Conservation (phyloP, 2,888 invertebrate species). For the Busseola fusca region DNA sequence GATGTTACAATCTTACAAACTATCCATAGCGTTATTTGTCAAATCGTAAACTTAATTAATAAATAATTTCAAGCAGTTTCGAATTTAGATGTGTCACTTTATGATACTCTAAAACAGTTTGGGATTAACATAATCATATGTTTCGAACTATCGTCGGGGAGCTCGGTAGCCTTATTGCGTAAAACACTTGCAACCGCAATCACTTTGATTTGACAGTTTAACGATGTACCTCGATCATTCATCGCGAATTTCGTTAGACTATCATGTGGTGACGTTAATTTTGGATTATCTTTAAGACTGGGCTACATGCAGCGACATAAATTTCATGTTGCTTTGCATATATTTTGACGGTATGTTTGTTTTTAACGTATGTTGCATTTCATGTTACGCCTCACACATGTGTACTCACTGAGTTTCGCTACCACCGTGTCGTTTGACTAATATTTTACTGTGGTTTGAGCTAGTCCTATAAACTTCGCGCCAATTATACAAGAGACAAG, state of each 20-base stretch:
- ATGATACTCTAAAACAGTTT: neutral
- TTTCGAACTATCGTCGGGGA: neutral
- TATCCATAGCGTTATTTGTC: conserved; percentile 8
- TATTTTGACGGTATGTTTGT: neutral
- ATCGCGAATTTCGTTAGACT: no score
- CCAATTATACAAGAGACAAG: neutral
- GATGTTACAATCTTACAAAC: conserved; percentile 19
- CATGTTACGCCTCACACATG: neutral
- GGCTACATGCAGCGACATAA: neutral
- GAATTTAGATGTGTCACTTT: neutral
- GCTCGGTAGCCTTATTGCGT: neutral
- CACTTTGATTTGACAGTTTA: neutral
- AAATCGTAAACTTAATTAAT: neutral
- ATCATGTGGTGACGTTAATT: no score
- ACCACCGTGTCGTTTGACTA: neutral
- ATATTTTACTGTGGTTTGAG: neutral
- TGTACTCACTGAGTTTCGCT: neutral
- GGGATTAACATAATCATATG: neutral
- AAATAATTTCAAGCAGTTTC: conserved; percentile 40
- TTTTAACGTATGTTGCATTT: neutral
- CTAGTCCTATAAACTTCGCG: neutral
- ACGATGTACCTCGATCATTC: no score
- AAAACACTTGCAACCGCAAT: neutral
- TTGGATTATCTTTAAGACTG: no score
- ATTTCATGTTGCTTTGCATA: neutral